Percentiles rank a stretch among this genome's conserved stretches.
Conservation (phyloP, 2,797 vertebrate species). For the Podarcis siculus region DNA sequence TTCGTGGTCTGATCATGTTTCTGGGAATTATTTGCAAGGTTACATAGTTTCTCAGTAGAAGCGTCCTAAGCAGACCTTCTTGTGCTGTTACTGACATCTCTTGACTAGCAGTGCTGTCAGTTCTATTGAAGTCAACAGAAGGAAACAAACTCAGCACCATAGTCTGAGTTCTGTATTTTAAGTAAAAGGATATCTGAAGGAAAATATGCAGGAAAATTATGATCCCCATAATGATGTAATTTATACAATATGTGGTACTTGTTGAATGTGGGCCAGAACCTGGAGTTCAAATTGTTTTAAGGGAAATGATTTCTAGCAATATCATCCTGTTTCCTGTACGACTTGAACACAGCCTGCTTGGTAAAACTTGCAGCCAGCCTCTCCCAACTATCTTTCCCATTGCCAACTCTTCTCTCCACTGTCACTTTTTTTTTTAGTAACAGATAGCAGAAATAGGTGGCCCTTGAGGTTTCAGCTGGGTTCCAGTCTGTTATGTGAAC, state of each 20-base stretch:
- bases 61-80: background rate
- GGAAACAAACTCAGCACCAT: background rate
- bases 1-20: background rate
- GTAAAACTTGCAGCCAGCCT: background rate
- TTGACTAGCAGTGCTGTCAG: background rate
- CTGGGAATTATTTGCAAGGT: background rate
- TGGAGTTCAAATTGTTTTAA: background rate
- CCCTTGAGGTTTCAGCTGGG: background rate
- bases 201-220: background rate
- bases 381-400: background rate
- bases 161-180: background rate
- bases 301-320: background rate
- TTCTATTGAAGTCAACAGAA: background rate
- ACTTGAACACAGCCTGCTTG: no score
- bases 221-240: background rate
- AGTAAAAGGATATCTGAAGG: background rate
- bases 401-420: background rate
- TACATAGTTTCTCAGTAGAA: background rate
- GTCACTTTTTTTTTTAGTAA: background rate
- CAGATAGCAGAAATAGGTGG: background rate
- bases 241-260: background rate
- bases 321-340: background rate
- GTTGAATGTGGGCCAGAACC: background rate
- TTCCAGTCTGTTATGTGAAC: background rate
- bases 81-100: background rate